A percentile compares a stretch with the other conserved stretches of the same genome.
Evolutionary conservation across 1,140 invertebrate species (phyloP).

Genomic region (Eupristina koningsbergeri): DNA sequence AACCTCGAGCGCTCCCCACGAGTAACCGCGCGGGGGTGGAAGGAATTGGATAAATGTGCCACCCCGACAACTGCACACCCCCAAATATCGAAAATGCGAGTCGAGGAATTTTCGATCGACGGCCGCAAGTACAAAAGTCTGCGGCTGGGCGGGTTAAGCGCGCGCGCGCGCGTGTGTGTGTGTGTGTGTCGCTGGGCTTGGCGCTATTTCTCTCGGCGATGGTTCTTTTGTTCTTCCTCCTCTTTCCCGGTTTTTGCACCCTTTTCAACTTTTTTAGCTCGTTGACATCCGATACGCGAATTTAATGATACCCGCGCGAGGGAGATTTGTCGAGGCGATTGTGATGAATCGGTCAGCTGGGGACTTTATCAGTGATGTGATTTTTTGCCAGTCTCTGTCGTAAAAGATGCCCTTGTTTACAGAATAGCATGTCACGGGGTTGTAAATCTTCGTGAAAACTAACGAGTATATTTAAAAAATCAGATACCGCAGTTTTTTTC

Average conservation of each 20-base stretch:
- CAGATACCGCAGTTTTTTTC: background rate
- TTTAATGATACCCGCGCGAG: conserved; percentile 43
- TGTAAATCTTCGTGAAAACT: conserved; percentile 22
- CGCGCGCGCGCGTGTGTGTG: background rate
- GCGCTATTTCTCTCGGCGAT: background rate
- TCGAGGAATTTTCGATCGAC: conserved; percentile 16
- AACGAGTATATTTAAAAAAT: background rate
- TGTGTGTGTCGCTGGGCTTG: background rate
- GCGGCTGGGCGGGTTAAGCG: background rate
- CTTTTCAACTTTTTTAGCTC: background rate
- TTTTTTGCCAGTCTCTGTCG: background rate
- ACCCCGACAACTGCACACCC: background rate
- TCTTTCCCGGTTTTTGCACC: background rate
- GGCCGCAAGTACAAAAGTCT: conserved; percentile 7
- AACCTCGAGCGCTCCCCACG: conserved; percentile 47
- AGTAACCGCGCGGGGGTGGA: background rate
- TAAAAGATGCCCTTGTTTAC: conserved; percentile 3
- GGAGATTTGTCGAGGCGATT: conserved; percentile 15
- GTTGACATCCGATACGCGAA: conserved; percentile 17
- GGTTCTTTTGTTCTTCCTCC: background rate
- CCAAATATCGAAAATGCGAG: background rate
- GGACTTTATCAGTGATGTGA: conserved; percentile 22
- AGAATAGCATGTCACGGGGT: conserved; percentile 4
- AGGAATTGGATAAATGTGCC: background rate
- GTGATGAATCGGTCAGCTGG: conserved; percentile 37